Evolutionary conservation across 2,888 invertebrate species (phyloP).

Genomic region (Eupeodes luniger): DNA sequence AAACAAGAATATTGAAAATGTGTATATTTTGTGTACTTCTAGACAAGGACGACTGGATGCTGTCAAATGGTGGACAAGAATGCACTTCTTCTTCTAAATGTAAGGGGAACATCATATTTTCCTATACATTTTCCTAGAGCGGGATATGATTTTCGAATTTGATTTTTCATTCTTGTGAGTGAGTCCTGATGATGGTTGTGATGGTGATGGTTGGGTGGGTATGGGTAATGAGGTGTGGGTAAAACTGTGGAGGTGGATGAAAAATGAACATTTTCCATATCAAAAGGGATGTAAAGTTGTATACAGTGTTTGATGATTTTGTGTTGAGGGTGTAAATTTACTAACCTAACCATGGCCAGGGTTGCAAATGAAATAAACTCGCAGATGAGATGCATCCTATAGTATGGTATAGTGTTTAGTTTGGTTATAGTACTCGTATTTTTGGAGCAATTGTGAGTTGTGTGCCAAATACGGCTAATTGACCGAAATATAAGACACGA

Average conservation of each 20-base stretch:
- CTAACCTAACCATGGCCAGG: conserved; percentile 65
- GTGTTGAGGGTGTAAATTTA: conserved; percentile 66
- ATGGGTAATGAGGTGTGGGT: too few species aligned
- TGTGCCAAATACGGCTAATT: conserved; percentile 63
- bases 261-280: not conserved
- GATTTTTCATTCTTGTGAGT: conserved; percentile 44
- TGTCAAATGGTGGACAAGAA: conserved; percentile 50
- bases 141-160: conserved; percentile 60
- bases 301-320: conserved; percentile 47
- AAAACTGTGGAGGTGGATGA: not conserved
- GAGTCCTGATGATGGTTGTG: not conserved
- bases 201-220: too few species aligned
- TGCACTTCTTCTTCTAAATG: conserved; percentile 41
- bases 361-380: conserved; percentile 64
- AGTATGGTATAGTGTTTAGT: not conserved
- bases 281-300: not conserved
- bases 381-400: conserved; percentile 29
- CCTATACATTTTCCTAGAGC: not conserved
- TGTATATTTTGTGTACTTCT: conserved; percentile 30
- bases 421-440: conserved; percentile 1
- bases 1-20: conserved; percentile 34
- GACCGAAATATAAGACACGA: conserved; percentile 45
- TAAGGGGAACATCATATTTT: conserved; percentile 50
- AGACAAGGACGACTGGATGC: conserved; percentile 66
- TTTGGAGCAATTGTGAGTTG: conserved; percentile 14